Conservation (phyloP, 1,140 invertebrate genomes). For the Pachypsylla venusta region DNA sequence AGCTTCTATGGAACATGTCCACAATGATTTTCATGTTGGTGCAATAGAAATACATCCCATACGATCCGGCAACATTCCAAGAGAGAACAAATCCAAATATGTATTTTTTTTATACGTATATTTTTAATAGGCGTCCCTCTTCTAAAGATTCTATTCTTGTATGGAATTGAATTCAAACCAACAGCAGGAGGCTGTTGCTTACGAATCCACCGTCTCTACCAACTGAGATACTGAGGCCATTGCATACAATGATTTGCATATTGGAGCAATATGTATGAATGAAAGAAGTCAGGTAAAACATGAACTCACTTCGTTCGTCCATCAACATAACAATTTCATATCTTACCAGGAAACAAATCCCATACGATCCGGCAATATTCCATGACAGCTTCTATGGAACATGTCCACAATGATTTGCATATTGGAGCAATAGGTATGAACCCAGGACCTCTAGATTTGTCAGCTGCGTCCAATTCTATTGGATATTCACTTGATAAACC, state of each 20-base stretch:
- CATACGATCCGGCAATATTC: constrained; percentile 93
- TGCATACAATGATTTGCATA: constrained; percentile 87
- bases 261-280: constrained; percentile 56
- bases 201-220: too few relatives aligned
- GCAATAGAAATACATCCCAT: constrained; percentile 61
- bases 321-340: too few relatives aligned
- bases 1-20: constrained; percentile 89
- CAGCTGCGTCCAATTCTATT: constrained; percentile 72
- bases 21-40: constrained; percentile 75
- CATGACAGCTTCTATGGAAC: constrained; percentile 78
- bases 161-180: too few relatives aligned
- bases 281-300: too few relatives aligned
- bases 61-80: constrained; percentile 91
- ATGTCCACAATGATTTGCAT: constrained; percentile 87
- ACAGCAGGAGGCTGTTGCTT: too few relatives aligned
- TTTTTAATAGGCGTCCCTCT: too few relatives aligned
- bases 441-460: constrained; percentile 46
- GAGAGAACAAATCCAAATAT: too few relatives aligned
- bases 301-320: too few relatives aligned
- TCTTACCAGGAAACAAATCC: constrained; percentile 77
- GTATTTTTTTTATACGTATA: too few relatives aligned
- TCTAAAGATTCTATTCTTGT: too few relatives aligned
- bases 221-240: constrained; percentile 87
- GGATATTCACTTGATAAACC: constrained; percentile 68
- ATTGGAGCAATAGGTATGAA: constrained; percentile 62